These are phyloP conservation scores for Aurelia sp. DNA, from an alignment of 30 jellyfish, hydroid and myxozoan genomes.

Conservation along the genomic window DNA sequence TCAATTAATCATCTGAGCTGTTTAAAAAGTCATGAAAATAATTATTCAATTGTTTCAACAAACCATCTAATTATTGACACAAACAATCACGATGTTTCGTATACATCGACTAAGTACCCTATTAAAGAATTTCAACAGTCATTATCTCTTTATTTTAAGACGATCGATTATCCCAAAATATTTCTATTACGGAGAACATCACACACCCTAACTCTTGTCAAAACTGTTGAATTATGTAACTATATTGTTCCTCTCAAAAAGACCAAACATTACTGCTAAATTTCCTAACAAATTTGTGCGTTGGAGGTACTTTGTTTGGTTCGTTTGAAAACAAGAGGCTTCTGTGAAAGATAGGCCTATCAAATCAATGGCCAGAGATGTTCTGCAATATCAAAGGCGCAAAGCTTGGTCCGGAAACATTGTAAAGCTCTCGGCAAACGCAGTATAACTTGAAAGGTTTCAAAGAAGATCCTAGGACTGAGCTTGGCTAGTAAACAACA, in stretches of 20 bases:
- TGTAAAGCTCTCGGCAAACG: too few species aligned
- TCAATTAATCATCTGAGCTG: slow-evolving; percentile 6
- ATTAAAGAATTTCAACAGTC: slow-evolving; percentile 19
- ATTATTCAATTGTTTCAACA: neutral
- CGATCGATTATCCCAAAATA: slow-evolving; percentile 25
- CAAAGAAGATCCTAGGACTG: too few species aligned
- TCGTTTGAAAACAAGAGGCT: too few species aligned
- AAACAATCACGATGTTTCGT: slow-evolving; percentile 9
- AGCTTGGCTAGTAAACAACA: too few species aligned
- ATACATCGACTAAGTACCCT: slow-evolving; percentile 15
- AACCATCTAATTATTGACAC: slow-evolving; percentile 7
- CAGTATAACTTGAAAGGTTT: too few species aligned
- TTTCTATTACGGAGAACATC: neutral
- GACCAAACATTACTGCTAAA: neutral
- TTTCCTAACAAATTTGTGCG: neutral
- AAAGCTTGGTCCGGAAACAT: too few species aligned
- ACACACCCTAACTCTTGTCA: neutral
- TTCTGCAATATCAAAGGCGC: too few species aligned
- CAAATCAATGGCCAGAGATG: too few species aligned
- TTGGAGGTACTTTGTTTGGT: too few species aligned
- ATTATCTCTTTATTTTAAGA: neutral
- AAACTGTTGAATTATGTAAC: neutral
- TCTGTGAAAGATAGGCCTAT: too few species aligned
- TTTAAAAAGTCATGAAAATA: neutral
- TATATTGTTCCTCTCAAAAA: neutral